Conservation (phyloP, 2,113 vertebrate genomes). For the Pollachius pollachius region DNA sequence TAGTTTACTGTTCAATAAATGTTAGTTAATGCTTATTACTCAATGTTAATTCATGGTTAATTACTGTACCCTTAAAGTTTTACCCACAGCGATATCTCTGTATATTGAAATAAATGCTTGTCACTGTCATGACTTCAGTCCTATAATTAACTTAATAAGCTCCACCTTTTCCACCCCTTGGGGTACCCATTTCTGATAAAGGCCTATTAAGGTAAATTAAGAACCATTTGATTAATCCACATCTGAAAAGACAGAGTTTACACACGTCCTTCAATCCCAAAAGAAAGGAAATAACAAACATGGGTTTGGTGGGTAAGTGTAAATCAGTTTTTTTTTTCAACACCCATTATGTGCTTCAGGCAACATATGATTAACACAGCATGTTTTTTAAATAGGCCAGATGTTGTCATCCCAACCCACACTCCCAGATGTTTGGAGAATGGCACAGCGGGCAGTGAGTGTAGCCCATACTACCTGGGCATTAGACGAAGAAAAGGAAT, state of each 20-base stretch:
- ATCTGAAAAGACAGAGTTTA: not conserved
- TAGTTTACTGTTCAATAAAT: too few relatives aligned
- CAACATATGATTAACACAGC: conserved; percentile 8
- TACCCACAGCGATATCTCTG: too few relatives aligned
- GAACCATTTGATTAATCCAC: conserved; percentile 1
- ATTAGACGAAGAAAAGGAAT: too few relatives aligned
- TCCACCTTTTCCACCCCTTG: too few relatives aligned
- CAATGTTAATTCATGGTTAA: too few relatives aligned
- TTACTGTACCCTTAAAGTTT: too few relatives aligned
- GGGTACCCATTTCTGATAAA: not conserved
- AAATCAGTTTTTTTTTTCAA: not conserved
- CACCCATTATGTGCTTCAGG: not conserved
- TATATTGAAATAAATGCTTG: too few relatives aligned
- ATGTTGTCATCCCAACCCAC: not conserved
- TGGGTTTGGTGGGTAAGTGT: not conserved
- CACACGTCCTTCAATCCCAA: not conserved
- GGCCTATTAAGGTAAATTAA: not conserved
- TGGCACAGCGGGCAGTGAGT: not conserved
- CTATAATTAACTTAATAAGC: too few relatives aligned
- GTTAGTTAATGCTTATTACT: too few relatives aligned
- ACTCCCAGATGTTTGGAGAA: conserved; percentile 8
- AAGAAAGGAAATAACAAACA: not conserved
- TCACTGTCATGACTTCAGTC: too few relatives aligned
- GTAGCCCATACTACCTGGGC: too few relatives aligned
- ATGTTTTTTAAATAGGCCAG: not conserved